Conservation (phyloP, 2,888 invertebrate species). For the Pristionchus arcanus region DNA sequence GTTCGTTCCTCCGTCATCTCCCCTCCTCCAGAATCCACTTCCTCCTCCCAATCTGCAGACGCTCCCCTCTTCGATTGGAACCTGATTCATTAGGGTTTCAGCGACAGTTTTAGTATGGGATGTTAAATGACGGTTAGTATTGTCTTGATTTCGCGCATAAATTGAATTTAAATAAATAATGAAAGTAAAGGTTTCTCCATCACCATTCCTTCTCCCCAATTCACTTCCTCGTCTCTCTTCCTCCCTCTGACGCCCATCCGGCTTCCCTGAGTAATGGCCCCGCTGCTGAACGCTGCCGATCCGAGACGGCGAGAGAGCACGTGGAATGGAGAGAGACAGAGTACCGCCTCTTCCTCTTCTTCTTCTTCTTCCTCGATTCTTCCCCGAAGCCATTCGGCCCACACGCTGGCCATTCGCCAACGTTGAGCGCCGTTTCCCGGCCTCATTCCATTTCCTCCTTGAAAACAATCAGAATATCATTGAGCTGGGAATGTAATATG, state of each 20-base stretch:
- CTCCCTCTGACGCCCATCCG: neutral
- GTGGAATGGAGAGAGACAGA: neutral
- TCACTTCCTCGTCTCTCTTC: neutral
- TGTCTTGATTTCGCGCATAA: too few relatives aligned
- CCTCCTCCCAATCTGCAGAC: too few relatives aligned
- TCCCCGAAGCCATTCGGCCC: neutral
- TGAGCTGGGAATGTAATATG: too few relatives aligned
- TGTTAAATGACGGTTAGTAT: too few relatives aligned
- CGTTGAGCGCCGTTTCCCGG: neutral
- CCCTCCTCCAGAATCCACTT: neutral
- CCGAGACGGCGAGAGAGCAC: neutral
- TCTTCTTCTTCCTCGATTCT: neutral
- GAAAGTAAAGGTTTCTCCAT: too few relatives aligned
- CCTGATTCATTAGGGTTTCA: too few relatives aligned
- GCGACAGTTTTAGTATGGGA: too few relatives aligned
- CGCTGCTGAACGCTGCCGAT: neutral
- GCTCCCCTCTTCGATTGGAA: too few relatives aligned
- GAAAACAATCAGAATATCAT: too few relatives aligned
- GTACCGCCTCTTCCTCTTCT: neutral
- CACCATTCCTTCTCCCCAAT: neutral
- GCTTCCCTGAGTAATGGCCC: neutral
- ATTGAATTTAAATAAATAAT: too few relatives aligned
- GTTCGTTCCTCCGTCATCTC: neutral
- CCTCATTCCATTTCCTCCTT: too few relatives aligned
- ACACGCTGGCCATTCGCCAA: neutral